Evolutionary conservation across 2,113 vertebrate species (phyloP).

Genomic region (Chlorodrepanis virens): DNA sequence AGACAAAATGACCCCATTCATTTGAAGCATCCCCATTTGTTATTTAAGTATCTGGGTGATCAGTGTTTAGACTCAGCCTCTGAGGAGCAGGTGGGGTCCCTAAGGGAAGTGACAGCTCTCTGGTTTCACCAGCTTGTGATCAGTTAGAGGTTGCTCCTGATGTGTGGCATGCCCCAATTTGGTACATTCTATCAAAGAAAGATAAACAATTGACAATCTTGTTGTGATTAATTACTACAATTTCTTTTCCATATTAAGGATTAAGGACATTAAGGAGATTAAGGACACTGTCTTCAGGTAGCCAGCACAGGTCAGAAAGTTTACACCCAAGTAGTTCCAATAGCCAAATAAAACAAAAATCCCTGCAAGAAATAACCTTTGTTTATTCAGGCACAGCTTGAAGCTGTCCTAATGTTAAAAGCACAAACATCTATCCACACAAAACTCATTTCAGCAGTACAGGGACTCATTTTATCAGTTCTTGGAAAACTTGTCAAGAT

Average conservation of each 20-base stretch:
- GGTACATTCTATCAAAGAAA: neutral
- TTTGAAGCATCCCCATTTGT: neutral
- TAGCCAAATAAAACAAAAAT: neutral
- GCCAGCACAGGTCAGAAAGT: neutral
- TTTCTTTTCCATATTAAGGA: neutral
- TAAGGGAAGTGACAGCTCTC: neutral
- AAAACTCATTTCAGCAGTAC: constrained; percentile 27
- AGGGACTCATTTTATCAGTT: constrained; percentile 51
- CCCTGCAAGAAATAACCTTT: neutral
- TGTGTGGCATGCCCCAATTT: neutral
- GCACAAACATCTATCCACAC: neutral
- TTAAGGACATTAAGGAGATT: neutral
- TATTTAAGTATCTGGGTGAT: neutral
- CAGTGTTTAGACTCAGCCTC: neutral
- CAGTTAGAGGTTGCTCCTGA: neutral
- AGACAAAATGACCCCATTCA: neutral
- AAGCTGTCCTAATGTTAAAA: neutral
- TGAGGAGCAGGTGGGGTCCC: neutral
- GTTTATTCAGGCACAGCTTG: neutral
- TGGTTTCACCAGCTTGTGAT: neutral
- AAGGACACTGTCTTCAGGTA: neutral
- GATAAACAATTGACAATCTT: neutral
- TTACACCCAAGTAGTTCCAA: neutral
- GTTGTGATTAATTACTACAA: neutral
- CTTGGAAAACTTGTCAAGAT: constrained; percentile 56